A percentile compares a stretch with the other conserved stretches of the same genome.
Conservation (phyloP, 2,888 invertebrate species). For the Hypena proboscidalis region DNA sequence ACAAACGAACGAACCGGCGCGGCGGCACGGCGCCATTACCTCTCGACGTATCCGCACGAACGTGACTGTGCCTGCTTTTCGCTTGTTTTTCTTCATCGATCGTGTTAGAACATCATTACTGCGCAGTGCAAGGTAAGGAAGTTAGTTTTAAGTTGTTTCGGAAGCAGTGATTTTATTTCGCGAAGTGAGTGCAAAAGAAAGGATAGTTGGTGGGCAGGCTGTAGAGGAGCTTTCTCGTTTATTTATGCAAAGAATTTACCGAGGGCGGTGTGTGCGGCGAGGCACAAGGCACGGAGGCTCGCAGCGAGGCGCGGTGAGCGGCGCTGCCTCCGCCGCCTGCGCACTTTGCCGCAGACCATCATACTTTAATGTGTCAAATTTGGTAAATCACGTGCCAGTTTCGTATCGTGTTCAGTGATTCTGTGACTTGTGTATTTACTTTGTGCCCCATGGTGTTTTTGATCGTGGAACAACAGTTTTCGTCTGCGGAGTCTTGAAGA, state of each 20-base stretch:
- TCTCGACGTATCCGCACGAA: constrained; percentile 79
- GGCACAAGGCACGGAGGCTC: constrained; percentile 77
- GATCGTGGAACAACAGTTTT: constrained; percentile 47
- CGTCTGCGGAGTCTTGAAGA: constrained; percentile 45
- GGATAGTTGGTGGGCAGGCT: constrained; percentile 51
- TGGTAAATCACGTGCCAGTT: constrained; percentile 63
- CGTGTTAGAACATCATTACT: constrained; percentile 80
- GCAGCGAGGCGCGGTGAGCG: constrained; percentile 67
- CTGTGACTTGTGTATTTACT: constrained; percentile 67
- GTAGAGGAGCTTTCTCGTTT: constrained; percentile 78
- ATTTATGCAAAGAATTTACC: constrained; percentile 83
- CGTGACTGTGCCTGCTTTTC: constrained; percentile 79
- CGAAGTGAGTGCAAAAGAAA: constrained; percentile 66
- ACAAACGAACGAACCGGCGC: constrained; percentile 70
- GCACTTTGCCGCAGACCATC: constrained; percentile 63
- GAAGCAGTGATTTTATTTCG: constrained; percentile 69
- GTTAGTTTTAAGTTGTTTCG: constrained; percentile 69
- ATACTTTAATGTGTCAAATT: constrained; percentile 66
- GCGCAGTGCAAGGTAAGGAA: constrained; percentile 83
- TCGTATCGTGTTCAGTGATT: constrained; percentile 60
- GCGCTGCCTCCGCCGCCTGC: constrained; percentile 77
- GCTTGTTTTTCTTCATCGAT: constrained; percentile 78
- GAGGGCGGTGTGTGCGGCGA: constrained; percentile 79
- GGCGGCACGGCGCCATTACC: constrained; percentile 77
- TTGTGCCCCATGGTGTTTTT: constrained; percentile 59